Percentiles rank a stretch among this genome's conserved stretches.
These are phyloP conservation scores for Spheniscus humboldti DNA, from an alignment of 2,797 vertebrate species.

Conservation along the genomic window DNA sequence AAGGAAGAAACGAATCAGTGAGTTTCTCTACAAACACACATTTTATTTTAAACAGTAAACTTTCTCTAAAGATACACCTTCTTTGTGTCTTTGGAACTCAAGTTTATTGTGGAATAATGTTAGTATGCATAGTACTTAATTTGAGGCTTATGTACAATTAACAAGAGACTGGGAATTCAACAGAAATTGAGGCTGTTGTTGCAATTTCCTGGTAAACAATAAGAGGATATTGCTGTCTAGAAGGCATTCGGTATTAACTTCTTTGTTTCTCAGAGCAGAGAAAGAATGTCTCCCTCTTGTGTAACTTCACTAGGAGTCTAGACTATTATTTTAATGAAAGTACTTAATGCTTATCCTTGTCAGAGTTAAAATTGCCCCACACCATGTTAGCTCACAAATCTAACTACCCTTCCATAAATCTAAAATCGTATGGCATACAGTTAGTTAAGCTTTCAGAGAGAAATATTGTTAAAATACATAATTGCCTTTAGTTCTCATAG, in stretches of 20 bases:
- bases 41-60: not conserved
- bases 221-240: not conserved
- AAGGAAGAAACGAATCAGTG: not conserved
- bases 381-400: not conserved
- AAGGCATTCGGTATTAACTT: not conserved
- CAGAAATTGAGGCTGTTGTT: not conserved
- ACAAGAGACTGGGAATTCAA: not conserved
- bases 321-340: not conserved
- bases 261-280: not conserved
- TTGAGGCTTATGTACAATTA: not conserved
- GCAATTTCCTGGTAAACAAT: not conserved
- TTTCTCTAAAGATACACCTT: not conserved
- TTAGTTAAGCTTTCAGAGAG: not conserved
- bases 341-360: not conserved
- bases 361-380: not conserved
- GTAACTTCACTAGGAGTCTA: not conserved
- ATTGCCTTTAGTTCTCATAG: not conserved
- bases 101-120: not conserved
- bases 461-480: not conserved
- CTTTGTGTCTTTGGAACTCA: not conserved
- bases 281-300: not conserved
- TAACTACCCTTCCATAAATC: not conserved
- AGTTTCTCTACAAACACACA: not conserved
- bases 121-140: not conserved
- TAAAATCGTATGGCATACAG: rapidly evolving